Evolutionary conservation across 2,797 vertebrate species (phyloP).

Genomic region (Periophthalmus magnuspinnatus): DNA sequence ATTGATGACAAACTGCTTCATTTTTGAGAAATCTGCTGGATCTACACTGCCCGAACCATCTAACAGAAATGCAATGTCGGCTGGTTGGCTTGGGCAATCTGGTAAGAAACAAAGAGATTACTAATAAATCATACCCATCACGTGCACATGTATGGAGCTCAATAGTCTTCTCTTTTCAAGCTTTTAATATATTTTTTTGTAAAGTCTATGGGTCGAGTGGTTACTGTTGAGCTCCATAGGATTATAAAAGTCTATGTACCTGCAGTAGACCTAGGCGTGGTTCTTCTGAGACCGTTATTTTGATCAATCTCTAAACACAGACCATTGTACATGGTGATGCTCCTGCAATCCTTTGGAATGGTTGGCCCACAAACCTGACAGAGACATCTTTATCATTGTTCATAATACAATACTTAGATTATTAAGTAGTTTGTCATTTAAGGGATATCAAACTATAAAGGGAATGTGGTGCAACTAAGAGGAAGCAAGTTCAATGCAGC

Average conservation of each 20-base stretch:
- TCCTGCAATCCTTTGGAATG: conserved; percentile 67
- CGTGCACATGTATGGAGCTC: not conserved
- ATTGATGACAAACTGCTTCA: conserved; percentile 66
- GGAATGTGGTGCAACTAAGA: not conserved
- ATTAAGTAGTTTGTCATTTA: not conserved
- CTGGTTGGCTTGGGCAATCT: conserved; percentile 57
- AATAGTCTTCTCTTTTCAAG: too few relatives aligned
- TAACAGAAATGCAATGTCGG: conserved; percentile 74
- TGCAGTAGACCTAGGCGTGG: conserved; percentile 29
- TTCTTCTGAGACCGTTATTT: rapidly evolving
- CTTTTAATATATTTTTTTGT: too few relatives aligned
- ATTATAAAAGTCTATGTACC: conserved; percentile 36
- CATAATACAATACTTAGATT: not conserved
- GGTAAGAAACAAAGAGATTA: conserved; percentile 14
- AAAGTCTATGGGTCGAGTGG: too few relatives aligned
- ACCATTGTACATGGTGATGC: conserved; percentile 69
- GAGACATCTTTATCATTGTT: not conserved
- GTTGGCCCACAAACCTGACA: conserved; percentile 74
- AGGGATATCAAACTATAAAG: not conserved
- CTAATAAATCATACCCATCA: too few relatives aligned
- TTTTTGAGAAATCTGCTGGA: rapidly evolving
- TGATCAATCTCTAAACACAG: conserved; percentile 45
- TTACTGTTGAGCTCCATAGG: too few relatives aligned
- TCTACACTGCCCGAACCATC: conserved; percentile 72
- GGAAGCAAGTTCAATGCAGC: not conserved